Base-by-base conservation (phyloP, 2,797 vertebrate species). In the Cirrhinus molitorella region DNA sequence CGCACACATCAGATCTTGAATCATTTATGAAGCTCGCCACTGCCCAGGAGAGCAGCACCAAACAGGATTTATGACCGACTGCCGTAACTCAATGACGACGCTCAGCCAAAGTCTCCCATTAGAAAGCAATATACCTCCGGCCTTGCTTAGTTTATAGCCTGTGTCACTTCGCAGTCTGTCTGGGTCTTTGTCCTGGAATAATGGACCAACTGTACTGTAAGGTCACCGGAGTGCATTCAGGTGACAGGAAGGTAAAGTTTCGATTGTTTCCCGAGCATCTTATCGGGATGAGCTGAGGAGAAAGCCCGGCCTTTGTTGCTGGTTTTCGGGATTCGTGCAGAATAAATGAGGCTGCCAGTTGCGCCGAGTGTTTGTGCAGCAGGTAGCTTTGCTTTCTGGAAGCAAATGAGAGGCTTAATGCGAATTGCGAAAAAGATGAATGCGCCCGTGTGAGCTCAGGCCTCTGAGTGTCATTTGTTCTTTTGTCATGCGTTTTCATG, bases 21-120 rank as follows among this genome's bases (percentile, higher is more conserved):
- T 94, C 94, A 94, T 93, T 84, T 86, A 88, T 87, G 87, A 91
- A 70, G 75, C 84, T 75, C 67, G 85, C 59, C 91, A 88, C 88
- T 92, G 92, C 94, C 93, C 93, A 86, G 85, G 91, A 92, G 88
- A 81, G 88, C 72, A 88, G 92, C 88, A 79, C 89, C 87, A 86
- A 85, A 89, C 89, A 86, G 90, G 92, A 93, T 95, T 94, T 94
- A 93, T 94, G 91, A 93, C 83, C 90, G 90, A 73, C 59, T 83
- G 76, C 68, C 55, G 37, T 81, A 87, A 87, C 85, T 87, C 88
- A 87, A 87, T 88, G 86, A 82, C 82, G 31, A 85, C 37, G 70
- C 79, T 82, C 63, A 79, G 71, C 78, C 83, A 85, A 84, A 85
- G 75, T 83, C 65, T 82, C 73, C 84, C 79, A 85, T 88, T 85